Evolutionary conservation across 92 coral and sea anemone genomes (phyloP).

Genomic region (Virgularia gustaviana): DNA sequence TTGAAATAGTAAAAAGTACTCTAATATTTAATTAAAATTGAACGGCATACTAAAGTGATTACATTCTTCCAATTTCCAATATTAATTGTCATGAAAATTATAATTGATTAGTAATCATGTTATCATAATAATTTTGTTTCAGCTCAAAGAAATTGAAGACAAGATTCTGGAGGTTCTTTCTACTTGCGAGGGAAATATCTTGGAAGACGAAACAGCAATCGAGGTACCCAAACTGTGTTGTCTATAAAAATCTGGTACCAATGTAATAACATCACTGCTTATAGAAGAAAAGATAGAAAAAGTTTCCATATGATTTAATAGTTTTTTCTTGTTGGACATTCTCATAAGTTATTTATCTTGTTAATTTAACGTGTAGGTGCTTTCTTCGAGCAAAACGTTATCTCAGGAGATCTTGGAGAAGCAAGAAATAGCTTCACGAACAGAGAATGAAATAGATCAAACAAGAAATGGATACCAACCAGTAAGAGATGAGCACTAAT

Average conservation of each 20-base stretch:
- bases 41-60: background rate
- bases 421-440: conserved; percentile 84
- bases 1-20: no score
- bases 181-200: conserved; percentile 89
- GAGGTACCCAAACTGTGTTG: conserved; percentile 82
- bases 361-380: conserved; percentile 47
- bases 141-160: conserved; percentile 94
- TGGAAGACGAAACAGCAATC: conserved; percentile 93
- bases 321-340: no score
- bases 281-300: no score
- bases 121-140: background rate
- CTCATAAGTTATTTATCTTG: no score
- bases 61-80: background rate
- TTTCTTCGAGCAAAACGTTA: conserved; percentile 85
- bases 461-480: conserved; percentile 96
- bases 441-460: conserved; percentile 88
- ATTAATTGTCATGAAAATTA: background rate
- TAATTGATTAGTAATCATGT: background rate
- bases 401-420: conserved; percentile 86
- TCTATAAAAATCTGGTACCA: no score
- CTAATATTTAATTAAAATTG: no score
- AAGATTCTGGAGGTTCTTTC: conserved; percentile 95
- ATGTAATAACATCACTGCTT: no score
- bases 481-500: no score
- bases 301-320: no score